Base-by-base conservation (phyloP, 2,888 invertebrate species). In the Harpalus rubripes region DNA sequence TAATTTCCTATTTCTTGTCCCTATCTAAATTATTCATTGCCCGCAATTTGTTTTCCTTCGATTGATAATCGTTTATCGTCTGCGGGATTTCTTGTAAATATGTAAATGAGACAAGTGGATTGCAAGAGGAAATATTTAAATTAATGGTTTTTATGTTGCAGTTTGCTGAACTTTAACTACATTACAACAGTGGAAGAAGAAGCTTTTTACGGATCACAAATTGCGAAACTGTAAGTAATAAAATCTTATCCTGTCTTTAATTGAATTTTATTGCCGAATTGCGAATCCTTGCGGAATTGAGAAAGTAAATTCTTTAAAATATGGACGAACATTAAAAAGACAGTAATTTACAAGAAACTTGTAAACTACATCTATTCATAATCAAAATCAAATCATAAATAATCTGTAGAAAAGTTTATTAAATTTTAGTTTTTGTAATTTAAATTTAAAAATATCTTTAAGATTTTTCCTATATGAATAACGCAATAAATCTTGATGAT, bases 171-270 rank as follows among this genome's bases (percentile, higher is more conserved):
- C 90, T 95, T 95, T 91, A 96, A 96, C 90, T 91, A 93, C 81
- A 93, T 96, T 86, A 93, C 93, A 88, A 93, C 92, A 74, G 94
- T 96, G 39, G 95, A 95, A 79, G 94, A 95, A 86, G 93, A 93
- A 86, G 95, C 96, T 0, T 96, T 96, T 90, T 93, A 93, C 89
- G 96, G 95, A 87, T 95, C 96, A 0, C 94, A 95, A 90, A 96
- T 96, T 88, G 92, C 92, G 15, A 92, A 92, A 88, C 88, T 94
- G 93, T 93, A 89, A 93, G 93, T 92, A 61, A 32, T 18, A 15
- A 63, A 68, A 56, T 58, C 12, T 44, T 41, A n/a, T 68, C 16
- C 15, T 15, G 26, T 63, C 39, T 1, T 39, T 10, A 22, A 63
- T 63, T 22, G 6, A 52, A 52, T 52, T 52, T 52, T 52, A 52